phyloP scores from a whole-genome alignment of 2,888 invertebrate genomes.

The Acrocyrtus sp. region DNA sequence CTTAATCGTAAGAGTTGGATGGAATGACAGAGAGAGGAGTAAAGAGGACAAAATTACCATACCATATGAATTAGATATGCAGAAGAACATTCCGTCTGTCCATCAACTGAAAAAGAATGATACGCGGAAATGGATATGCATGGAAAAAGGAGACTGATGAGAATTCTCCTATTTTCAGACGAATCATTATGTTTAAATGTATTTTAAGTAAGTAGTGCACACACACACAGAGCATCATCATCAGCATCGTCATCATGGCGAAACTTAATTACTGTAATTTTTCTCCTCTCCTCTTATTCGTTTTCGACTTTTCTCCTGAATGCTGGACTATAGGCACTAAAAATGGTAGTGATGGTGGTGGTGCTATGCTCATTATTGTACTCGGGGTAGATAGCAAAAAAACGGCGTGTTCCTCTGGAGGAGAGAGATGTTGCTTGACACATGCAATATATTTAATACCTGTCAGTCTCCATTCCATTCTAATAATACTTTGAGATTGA shows the following conservation, averaged over 20 bases:
- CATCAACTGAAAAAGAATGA: too few species aligned
- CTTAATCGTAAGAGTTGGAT: too few species aligned
- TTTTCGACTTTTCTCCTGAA: not conserved
- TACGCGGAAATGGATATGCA: not conserved
- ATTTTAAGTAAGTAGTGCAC: not conserved
- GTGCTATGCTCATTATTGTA: not conserved
- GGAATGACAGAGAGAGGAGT: not conserved
- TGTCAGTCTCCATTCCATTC: too few species aligned
- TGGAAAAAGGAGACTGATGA: not conserved
- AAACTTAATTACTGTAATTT: slow-evolving; percentile 10
- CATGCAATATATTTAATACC: too few species aligned
- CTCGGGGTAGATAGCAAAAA: not conserved
- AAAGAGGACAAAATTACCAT: slow-evolving; percentile 5
- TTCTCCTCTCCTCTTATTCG: too few species aligned
- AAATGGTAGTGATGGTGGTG: not conserved
- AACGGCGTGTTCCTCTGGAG: slow-evolving; percentile 23
- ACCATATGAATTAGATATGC: slow-evolving; percentile 21
- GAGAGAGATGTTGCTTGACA: too few species aligned
- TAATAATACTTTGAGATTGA: too few species aligned
- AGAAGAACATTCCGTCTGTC: slow-evolving; percentile 7
- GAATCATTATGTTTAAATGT: too few species aligned
- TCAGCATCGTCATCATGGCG: not conserved
- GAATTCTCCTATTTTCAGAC: too few species aligned
- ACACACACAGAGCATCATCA: not conserved
- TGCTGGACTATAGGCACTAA: not conserved